Base-by-base conservation (phyloP, 1,140 invertebrate species). In the Megathymus violae region DNA sequence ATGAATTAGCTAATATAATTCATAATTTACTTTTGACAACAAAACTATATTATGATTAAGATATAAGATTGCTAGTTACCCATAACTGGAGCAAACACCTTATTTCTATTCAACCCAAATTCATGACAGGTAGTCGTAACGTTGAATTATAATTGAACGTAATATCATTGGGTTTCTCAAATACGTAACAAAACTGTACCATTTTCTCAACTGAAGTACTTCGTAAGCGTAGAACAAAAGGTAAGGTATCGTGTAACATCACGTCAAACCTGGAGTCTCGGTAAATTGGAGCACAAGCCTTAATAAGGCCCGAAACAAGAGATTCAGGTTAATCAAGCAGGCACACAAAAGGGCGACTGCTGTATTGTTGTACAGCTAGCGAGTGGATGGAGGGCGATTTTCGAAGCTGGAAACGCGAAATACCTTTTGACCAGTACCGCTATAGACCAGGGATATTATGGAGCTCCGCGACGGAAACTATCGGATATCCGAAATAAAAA, bases 251-350 rank as follows among this genome's bases (percentile, higher is more conserved):
- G 9, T 9, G 27, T 31, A 31, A 31, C 27, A 9, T 31, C 27
- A 31, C 43, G 17, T 64, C 58, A 44, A 19, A 27, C 19, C 19
- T 63, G 14, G 64, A 52, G 47, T 56, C 14, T 34, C 15, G 22
- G 41, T 50, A 64, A 64, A 50, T 69, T 62, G 69, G 69, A 70
- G 66, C 63, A 62, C 67, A 59, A 60, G 22, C 15, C 15, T 27
- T 54, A 36, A 58, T 46, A 51, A 40, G 14, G 38, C n/a, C 41
- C 31, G 7, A 41, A 62, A 62, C 46, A 47, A 48, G 36, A 41
- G 44, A 50, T 40, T 36, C 58, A 46, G 58, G 56, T 61, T 60
- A 65, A 65, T 70, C 27, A 31, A 31, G 4, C 65, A 65, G 47
- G n/a, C 7, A 31, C 13, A 38, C 25, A 62, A 61, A 61, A 46